Conservation (phyloP, 2,113 vertebrate genomes). For the Etia nguti region DNA sequence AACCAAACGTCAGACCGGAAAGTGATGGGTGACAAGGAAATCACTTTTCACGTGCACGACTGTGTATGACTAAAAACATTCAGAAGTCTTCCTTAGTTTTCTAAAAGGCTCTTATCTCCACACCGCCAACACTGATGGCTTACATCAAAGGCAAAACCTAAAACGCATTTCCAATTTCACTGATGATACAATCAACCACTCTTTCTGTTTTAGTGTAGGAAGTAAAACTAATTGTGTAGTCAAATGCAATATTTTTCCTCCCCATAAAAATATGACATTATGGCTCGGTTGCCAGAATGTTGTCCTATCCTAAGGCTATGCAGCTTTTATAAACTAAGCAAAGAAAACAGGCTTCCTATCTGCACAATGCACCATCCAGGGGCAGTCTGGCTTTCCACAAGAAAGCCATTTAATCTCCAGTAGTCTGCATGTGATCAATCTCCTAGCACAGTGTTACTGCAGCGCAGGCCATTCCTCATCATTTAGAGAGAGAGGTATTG, state of each 20-base stretch:
- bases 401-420: conserved; percentile 69
- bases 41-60: not conserved
- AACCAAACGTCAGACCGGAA: not conserved
- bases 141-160: not conserved
- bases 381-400: conserved; percentile 43
- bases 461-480: conserved; percentile 66
- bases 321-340: conserved; percentile 2
- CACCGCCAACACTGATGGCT: not conserved
- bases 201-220: not conserved
- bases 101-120: not conserved
- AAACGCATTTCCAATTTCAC: not conserved
- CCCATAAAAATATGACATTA: not conserved
- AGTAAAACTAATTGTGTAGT: not conserved
- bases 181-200: not conserved
- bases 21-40: not conserved
- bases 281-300: not conserved
- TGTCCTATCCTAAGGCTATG: not conserved
- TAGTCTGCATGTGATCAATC: conserved; percentile 69
- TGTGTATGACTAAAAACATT: not conserved
- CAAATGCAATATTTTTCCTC: not conserved
- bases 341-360: conserved; percentile 2
- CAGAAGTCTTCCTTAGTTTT: not conserved
- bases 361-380: conserved; percentile 41
- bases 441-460: conserved; percentile 60
- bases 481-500: conserved; percentile 68